phyloP scores from a whole-genome alignment of 2,888 invertebrate species.

The Myathropa florea region DNA sequence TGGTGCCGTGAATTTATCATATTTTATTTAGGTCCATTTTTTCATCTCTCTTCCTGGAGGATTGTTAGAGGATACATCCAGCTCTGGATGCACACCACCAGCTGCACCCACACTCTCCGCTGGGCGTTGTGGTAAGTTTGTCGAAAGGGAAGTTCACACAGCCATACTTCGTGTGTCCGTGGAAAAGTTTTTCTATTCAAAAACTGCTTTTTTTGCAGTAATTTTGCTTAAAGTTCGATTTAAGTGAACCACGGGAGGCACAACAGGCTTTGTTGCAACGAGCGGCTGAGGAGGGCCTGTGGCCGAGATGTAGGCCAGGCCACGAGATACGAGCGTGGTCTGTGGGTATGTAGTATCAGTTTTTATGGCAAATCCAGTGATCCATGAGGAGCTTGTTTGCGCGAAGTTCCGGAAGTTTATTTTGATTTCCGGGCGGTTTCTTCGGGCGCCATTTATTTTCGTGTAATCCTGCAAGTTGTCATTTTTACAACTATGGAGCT shows the following conservation, averaged over 20 bases:
- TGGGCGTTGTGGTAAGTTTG: constrained; percentile 1
- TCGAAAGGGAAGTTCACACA: not conserved
- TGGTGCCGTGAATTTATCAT: constrained; percentile 38
- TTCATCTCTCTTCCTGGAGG: constrained; percentile 2
- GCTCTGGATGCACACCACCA: no score
- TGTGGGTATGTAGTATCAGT: constrained; percentile 17
- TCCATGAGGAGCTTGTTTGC: constrained; percentile 46
- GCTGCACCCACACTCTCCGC: no score
- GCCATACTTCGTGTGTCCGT: not conserved
- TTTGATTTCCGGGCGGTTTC: constrained; percentile 52
- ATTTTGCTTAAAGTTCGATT: constrained; percentile 34
- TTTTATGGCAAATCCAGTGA: constrained; percentile 47
- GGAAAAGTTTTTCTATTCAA: not conserved
- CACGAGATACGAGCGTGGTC: not conserved
- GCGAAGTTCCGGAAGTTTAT: constrained; percentile 48
- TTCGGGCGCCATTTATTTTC: constrained; percentile 41
- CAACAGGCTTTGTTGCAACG: constrained; percentile 30
- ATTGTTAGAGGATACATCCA: constrained; percentile 6
- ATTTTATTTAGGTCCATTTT: constrained; percentile 29
- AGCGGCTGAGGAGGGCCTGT: not conserved
- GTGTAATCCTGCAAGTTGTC: constrained; percentile 56
- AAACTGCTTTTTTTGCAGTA: constrained; percentile 1
- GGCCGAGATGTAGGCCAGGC: not conserved
- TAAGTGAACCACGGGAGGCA: constrained; percentile 1
- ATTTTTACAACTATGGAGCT: constrained; percentile 49